phyloP scores from a whole-genome alignment of 2,888 invertebrate species.

The Psylliodes chrysocephalus region DNA sequence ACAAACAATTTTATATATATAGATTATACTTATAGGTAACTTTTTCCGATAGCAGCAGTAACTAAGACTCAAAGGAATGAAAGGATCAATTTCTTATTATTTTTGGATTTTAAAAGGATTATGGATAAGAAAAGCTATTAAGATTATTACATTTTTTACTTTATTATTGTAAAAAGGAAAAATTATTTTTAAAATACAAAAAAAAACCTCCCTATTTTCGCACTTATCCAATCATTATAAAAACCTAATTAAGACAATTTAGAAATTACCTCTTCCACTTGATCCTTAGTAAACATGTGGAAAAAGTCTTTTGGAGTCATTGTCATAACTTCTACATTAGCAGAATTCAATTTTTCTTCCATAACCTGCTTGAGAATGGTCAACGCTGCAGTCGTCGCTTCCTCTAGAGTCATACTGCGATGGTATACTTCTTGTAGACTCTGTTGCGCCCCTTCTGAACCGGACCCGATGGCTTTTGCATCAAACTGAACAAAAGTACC shows the following conservation, averaged over 20 bases:
- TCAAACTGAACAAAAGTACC: slow-evolving; percentile 98
- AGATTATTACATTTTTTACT: not conserved
- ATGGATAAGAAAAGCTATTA: not conserved
- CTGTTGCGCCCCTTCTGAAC: slow-evolving; percentile 99
- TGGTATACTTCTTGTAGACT: slow-evolving; percentile 80
- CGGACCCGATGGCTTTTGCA: slow-evolving; percentile 99
- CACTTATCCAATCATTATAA: not conserved
- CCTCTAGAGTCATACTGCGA: slow-evolving; percentile 91
- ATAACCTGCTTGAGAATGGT: slow-evolving; percentile 98
- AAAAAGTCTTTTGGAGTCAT: slow-evolving; percentile 87
- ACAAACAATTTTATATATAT: no score
- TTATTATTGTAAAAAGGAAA: not conserved
- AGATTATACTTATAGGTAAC: no score
- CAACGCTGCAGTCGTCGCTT: slow-evolving; percentile 90
- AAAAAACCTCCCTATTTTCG: not conserved
- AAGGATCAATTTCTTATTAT: no score
- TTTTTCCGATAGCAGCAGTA: no score
- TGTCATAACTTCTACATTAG: slow-evolving; percentile 96
- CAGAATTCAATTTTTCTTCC: slow-evolving; percentile 98
- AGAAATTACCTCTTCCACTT: slow-evolving; percentile 88
- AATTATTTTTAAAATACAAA: not conserved
- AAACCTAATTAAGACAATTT: slow-evolving; percentile 51
- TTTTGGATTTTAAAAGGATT: not conserved
- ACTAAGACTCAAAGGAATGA: no score
- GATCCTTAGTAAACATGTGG: slow-evolving; percentile 90